Base-by-base conservation (phyloP, 1,140 invertebrate genomes). In the Penaeus chinensis region DNA sequence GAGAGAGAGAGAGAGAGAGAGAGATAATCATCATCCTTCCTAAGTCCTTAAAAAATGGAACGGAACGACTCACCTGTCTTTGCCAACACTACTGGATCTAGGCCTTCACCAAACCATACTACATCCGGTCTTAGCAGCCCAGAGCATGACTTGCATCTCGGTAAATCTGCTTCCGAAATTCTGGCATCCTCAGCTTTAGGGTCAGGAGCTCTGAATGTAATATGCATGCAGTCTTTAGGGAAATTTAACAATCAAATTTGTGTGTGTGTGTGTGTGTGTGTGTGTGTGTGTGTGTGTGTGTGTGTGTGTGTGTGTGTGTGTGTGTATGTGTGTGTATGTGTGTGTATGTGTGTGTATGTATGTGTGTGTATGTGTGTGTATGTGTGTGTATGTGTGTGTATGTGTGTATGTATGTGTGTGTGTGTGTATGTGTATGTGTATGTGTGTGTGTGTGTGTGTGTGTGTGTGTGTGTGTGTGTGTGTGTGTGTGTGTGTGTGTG, bases 81-180 rank as follows among this genome's bases (percentile, higher is more conserved):
- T 3, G 94, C 89, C 20, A 97, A 91, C 61, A 97, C 93, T 83
- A 93, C 91, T 32, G 92, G 86, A 89, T 97, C 94, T 79, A 98
- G 93, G 91, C 93, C 93, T 94, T 98, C 97, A 10, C 96, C 96
- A 94, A 98, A 98, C 97, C 97, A 98, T 20, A 98, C 95, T 89
- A 98, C 96, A 92, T 97, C 94, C 5, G 97, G 97, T 82, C 97
- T 93, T 16, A 97, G 91, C n/a, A 98, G 92, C 32, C 95, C 95
- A 69, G 92, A 92, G 92, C 97, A 98, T 74, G 88, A 86, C 88
- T 87, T 61, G 92, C 96, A 98, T 91, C 94, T 93, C 27, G 96
- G 96, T 82, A 98, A 91, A 54, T 95, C 92, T 89, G 95, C 92
- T 27, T 93, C 92, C 69, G 95, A 94, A 90, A 97, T 96, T 66